Evolutionary conservation across 1,140 invertebrate species (phyloP), one percentile per base, ranked within the genome.

Genomic region (Phymastichus coffea): DNA sequence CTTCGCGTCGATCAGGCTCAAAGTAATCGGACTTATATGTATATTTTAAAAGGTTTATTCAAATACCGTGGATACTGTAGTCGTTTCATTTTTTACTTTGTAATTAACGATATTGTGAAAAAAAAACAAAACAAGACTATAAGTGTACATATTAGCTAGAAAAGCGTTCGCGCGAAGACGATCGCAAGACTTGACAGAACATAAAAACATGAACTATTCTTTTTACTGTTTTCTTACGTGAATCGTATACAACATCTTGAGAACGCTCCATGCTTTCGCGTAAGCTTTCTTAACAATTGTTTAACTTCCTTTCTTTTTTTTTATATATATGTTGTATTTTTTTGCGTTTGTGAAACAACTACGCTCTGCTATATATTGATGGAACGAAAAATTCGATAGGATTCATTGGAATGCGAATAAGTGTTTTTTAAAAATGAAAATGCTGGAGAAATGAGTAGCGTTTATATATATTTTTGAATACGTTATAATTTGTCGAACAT

Each of bases 401-500:
- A 59, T 67, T 65, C 63, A 65, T 61, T 48, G 47, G 17, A 47
- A 33, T 1, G 25, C 10, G 26, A 60, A 65, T 12, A 59, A 51
- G 54, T 63, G 38, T n/a, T n/a, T n/a, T n/a, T n/a, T n/a, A n/a
- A n/a, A n/a, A n/a, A n/a, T 48, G 28, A 57, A 63, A 58, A 57
- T 53, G 43, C 49, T 43, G 51, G 44, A 38, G 47, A 59, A 63
- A 59, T 23, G 30, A 54, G 63, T 58, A 64, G 54, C 64, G 62
- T 72, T 72, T 71, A 69, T 66, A 71, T n/a, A n/a, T 68, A 68
- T 58, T 70, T 72, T 74, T 65, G 48, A 69, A 64, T 56, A 62
- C 51, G 28, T 28, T 48, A 64, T 61, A 51, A 56, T 55, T 59
- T 57, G 41, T 64, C 38, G 20, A 60, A 64, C 66, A 70, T 74